Percentiles rank a stretch among this genome's conserved stretches.
phyloP scores from a whole-genome alignment of 30 jellyfish, hydroid and myxozoan genomes.

The Sanderia malayensis region DNA sequence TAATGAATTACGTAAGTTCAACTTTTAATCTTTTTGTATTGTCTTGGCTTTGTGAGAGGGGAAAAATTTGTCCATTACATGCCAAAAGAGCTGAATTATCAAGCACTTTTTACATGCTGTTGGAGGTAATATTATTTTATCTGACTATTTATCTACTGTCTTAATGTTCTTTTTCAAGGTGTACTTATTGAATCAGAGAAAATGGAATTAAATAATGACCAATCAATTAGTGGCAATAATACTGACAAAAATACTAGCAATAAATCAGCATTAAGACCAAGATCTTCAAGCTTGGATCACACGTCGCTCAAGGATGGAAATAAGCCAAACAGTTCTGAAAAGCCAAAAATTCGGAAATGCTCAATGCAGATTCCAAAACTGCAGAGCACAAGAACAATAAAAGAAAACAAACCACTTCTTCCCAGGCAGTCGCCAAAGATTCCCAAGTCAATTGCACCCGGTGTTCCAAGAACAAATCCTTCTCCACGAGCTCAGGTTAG shows the following conservation, averaged over 20 bases:
- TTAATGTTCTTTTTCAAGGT: slow-evolving; percentile 26
- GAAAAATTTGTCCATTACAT: too few relatives aligned
- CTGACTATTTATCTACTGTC: too few relatives aligned
- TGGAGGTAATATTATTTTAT: too few relatives aligned
- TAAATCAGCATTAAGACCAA: slow-evolving; percentile 8
- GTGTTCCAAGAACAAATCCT: background rate
- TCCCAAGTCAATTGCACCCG: background rate
- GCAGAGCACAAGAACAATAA: slow-evolving; percentile 8
- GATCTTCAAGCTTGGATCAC: background rate
- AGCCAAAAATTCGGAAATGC: slow-evolving; percentile 25
- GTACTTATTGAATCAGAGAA: slow-evolving; percentile 17
- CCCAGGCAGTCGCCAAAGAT: slow-evolving; percentile 5
- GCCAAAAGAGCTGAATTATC: too few relatives aligned
- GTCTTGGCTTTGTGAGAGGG: background rate
- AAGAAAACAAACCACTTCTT: background rate
- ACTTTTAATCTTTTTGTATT: background rate
- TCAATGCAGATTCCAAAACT: slow-evolving; percentile 15
- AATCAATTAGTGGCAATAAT: background rate
- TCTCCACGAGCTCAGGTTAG: slow-evolving; percentile 14
- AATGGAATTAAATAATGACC: background rate
- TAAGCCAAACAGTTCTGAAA: background rate
- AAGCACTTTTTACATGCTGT: too few relatives aligned
- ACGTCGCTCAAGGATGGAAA: background rate
- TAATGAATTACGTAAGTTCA: slow-evolving; percentile 54
- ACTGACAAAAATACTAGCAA: background rate